phyloP scores from a whole-genome alignment of 2,113 vertebrate genomes.

The Ophthalmolycus amberensis region DNA sequence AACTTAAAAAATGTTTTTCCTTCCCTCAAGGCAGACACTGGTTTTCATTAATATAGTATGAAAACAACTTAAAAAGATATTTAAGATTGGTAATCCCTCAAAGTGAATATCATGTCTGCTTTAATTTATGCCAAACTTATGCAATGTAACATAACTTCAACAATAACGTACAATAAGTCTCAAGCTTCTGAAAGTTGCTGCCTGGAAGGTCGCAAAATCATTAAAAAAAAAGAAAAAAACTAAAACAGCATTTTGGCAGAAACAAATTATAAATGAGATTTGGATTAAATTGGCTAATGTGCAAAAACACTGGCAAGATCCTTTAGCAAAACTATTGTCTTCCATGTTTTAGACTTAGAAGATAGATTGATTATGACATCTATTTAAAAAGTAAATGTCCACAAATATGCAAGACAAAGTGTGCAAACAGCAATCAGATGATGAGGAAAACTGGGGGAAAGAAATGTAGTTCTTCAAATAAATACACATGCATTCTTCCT shows the following conservation, averaged over 20 bases:
- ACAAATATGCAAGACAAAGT: constrained; percentile 48
- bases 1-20: constrained; percentile 7
- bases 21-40: constrained; percentile 4
- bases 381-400: constrained; percentile 37
- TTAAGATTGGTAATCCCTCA: background rate
- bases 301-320: constrained; percentile 17
- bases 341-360: constrained; percentile 28
- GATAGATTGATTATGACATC: constrained; percentile 17
- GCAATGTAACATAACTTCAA: constrained; percentile 3
- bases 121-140: background rate
- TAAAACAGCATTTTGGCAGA: constrained; percentile 23
- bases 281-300: constrained; percentile 49
- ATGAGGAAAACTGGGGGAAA: constrained; percentile 27
- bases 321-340: constrained; percentile 10
- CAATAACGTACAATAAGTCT: background rate
- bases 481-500: constrained; percentile 69
- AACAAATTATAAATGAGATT: constrained; percentile 9
- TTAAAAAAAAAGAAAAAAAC: background rate
- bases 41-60: constrained; percentile 3
- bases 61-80: constrained; percentile 4
- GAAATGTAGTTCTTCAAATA: constrained; percentile 63
- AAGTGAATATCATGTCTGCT: background rate
- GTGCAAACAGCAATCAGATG: constrained; percentile 69
- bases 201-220: constrained; percentile 5
- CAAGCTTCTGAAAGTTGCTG: background rate